phyloP scores from a whole-genome alignment of 2,113 vertebrate genomes.

The Abramis brama region DNA sequence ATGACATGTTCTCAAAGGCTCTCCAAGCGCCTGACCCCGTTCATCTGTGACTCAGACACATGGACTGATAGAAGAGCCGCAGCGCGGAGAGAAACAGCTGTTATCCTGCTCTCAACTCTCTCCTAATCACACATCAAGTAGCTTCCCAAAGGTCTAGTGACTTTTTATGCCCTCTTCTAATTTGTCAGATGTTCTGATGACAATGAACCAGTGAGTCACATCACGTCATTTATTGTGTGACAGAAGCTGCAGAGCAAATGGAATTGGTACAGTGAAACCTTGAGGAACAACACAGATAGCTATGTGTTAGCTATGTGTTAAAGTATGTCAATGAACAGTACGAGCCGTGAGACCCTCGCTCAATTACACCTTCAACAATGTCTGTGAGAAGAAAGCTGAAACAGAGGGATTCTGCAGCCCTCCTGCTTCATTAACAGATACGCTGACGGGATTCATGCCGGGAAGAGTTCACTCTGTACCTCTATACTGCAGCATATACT shows the following conservation, averaged over 20 bases:
- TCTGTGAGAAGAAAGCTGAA: neutral
- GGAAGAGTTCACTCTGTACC: neutral
- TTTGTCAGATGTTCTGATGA: neutral
- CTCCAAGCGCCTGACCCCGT: neutral
- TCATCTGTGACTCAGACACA: slow-evolving; percentile 1
- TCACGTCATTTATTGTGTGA: neutral
- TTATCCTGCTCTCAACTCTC: slow-evolving; percentile 21
- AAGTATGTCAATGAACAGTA: slow-evolving; percentile 4
- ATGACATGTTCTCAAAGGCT: slow-evolving; percentile 16
- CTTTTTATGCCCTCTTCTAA: neutral
- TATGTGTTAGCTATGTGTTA: no score
- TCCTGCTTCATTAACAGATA: neutral
- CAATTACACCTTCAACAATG: slow-evolving; percentile 20
- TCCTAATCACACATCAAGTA: slow-evolving; percentile 20
- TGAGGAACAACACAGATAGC: neutral
- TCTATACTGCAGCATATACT: neutral
- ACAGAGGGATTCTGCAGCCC: neutral
- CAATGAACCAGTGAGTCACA: neutral
- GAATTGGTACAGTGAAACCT: neutral
- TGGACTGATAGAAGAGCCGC: neutral
- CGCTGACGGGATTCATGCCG: neutral
- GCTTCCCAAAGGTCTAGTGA: neutral
- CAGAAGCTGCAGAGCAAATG: neutral
- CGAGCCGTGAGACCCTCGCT: neutral
- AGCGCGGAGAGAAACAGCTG: slow-evolving; percentile 13